A percentile compares a stretch with the other conserved stretches of the same genome.
Conservation (phyloP, 1,140 invertebrate species). For the Zaprionus ornatus region DNA sequence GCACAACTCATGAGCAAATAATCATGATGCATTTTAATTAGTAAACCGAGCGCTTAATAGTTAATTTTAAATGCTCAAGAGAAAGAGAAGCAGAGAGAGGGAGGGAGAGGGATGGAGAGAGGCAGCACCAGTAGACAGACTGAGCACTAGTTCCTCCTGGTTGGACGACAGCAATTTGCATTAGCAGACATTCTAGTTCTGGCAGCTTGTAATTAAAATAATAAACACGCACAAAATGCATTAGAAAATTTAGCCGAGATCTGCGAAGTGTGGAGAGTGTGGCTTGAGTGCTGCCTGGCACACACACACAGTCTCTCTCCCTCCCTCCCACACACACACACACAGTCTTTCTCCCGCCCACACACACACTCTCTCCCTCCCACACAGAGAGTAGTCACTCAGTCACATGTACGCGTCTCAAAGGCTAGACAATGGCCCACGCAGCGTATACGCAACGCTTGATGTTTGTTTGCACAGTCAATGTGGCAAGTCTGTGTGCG, state of each 20-base stretch:
- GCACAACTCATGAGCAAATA: slow-evolving; percentile 68
- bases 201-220: slow-evolving; percentile 76
- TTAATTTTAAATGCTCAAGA: slow-evolving; percentile 55
- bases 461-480: slow-evolving; percentile 63
- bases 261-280: slow-evolving; percentile 3
- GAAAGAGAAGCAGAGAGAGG: not conserved
- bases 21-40: slow-evolving; percentile 73
- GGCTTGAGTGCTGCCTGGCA: slow-evolving; percentile 4
- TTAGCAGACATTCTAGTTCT: slow-evolving; percentile 63
- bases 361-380: too few relatives aligned
- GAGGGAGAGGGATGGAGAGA: not conserved
- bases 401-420: slow-evolving; percentile 15
- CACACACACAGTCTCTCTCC: too few relatives aligned
- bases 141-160: too few relatives aligned
- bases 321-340: not conserved
- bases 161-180: slow-evolving; percentile 62
- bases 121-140: not conserved
- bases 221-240: slow-evolving; percentile 81
- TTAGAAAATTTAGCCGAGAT: slow-evolving; percentile 61
- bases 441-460: slow-evolving; percentile 76
- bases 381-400: slow-evolving; percentile 1
- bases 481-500: slow-evolving; percentile 19
- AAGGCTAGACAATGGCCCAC: slow-evolving; percentile 55
- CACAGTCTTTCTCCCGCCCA: not conserved
- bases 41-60: slow-evolving; percentile 71